These are phyloP conservation scores for Philaethria dido DNA, from an alignment of 2,888 invertebrate genomes.

Conservation along the genomic window DNA sequence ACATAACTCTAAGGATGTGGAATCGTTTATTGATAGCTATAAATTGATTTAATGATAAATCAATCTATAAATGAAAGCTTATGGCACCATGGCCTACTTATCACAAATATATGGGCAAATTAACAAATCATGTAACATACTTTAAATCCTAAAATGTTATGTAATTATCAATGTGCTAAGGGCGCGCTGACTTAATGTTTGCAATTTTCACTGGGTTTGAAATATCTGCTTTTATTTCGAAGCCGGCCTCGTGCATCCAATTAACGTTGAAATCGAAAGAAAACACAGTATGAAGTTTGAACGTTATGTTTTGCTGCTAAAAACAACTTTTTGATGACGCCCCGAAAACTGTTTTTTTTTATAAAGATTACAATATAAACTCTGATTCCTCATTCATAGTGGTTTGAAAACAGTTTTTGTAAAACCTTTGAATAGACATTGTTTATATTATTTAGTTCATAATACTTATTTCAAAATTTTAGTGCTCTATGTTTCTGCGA, in stretches of 20 bases:
- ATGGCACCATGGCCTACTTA: not conserved
- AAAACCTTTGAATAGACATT: not conserved
- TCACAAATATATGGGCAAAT: not conserved
- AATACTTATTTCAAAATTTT: not conserved
- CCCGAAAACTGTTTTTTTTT: not conserved
- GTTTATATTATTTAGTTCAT: not conserved
- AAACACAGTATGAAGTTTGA: constrained; percentile 25
- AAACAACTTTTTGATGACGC: constrained; percentile 14
- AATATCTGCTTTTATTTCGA: constrained; percentile 28
- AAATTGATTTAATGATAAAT: not conserved
- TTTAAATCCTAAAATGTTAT: constrained; percentile 2
- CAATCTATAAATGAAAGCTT: not conserved
- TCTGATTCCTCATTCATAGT: not conserved
- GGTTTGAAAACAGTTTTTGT: not conserved
- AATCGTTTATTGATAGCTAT: too few species aligned
- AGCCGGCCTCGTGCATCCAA: constrained; percentile 33
- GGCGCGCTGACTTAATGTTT: constrained; percentile 10
- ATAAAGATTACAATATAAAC: constrained; percentile 1
- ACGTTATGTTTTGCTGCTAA: constrained; percentile 22
- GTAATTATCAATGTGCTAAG: constrained; percentile 5
- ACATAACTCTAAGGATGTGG: too few species aligned
- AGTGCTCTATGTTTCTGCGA: not conserved
- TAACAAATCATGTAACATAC: not conserved
- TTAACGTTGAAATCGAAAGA: constrained; percentile 30
- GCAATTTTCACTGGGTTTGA: constrained; percentile 19